Base-by-base conservation (phyloP, 1,140 invertebrate species). In the Amyelois transitella region DNA sequence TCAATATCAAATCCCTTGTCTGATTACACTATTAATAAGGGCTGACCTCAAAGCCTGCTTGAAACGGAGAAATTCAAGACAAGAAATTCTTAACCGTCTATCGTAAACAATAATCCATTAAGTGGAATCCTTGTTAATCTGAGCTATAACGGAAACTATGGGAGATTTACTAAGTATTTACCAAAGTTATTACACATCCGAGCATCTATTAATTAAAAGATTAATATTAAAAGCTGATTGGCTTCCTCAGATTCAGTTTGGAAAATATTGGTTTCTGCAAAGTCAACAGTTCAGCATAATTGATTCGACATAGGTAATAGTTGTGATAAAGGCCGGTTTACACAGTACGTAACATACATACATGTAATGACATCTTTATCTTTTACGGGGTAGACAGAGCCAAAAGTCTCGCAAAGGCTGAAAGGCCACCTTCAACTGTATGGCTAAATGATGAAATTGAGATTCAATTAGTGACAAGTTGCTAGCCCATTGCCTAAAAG, bases 241-340 rank as follows among this genome's bases (percentile, higher is more conserved):
- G 53, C 51, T 52, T 60, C 58, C 43, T 20, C 38, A 32, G 54
- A 43, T 52, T 60, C 44, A 58, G 58, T 60, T 47, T 45, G 66
- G 69, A 74, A 72, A 72, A 75, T 69, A 70, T 68, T 62, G 64
- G 57, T 63, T 61, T 68, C 64, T 56, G 56, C 65, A 68, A 65
- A 71, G 64, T 77, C 72, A 77, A 77, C 77, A 81, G 58, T 72
- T 73, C 70, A 67, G 64, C 66, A 73, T 71, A 81, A 78, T 78
- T 77, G 75, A 75, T 74, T 75, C 71, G 68, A 73, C 68, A 69
- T 75, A 67, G 64, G 62, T 72, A 73, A 69, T 75, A 62, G 54
- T 64, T 54, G 56, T 50, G 62, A n/a, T n/a, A n/a, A n/a, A n/a
- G n/a, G n/a, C n/a, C n/a, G n/a, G n/a, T n/a, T n/a, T n/a, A n/a